Evolutionary conservation across 2,113 vertebrate species (phyloP), one percentile per base, ranked within the genome.

Genomic region (Xerus inauris): DNA sequence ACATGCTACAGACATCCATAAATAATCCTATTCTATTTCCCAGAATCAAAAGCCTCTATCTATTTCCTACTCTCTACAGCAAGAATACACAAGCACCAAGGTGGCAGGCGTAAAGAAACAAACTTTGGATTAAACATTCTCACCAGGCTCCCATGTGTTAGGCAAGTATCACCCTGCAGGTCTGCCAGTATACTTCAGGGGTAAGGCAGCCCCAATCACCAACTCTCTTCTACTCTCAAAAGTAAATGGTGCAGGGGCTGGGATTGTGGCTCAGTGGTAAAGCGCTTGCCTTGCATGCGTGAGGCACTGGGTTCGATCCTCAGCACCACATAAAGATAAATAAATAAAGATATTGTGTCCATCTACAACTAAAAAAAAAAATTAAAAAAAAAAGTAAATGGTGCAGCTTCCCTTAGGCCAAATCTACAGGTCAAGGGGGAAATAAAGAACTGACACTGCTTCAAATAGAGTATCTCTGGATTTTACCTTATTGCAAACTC

Each of bases 401-500:
- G 6, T 83, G 40, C 32, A 24, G 54, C 40, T 49, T 84, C 11
- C 73, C 35, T 54, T 20, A 67, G 8, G 67, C 26, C 64, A 87
- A 92, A 92, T 20, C 24, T 77, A 92, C 47, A 94, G 35, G n/a
- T 87, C 65, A 76, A 62, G 72, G 54, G 54, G 40, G 28, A 85
- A 81, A 88, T 28, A 35, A 93, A 92, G 73, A 81, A 14, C 14
- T 38, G 64, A 79, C 3, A 22, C 14, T 35, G 45, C 69, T 89
- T 94, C 71, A 77, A 54, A 85, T 95, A 76, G 1, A 89, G 5
- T 51, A 32, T 87, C 57, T 75, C 82, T 42, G 57, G 38, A 51
- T 93, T 94, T 93, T 92, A 88, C 38, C 16, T 40, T 45, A 96
- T 95, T 96, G 59, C 49, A 96, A 84, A 94, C 12, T 81, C 62